Conservation (phyloP, 2,888 invertebrate species). For the Clusia tigrina region DNA sequence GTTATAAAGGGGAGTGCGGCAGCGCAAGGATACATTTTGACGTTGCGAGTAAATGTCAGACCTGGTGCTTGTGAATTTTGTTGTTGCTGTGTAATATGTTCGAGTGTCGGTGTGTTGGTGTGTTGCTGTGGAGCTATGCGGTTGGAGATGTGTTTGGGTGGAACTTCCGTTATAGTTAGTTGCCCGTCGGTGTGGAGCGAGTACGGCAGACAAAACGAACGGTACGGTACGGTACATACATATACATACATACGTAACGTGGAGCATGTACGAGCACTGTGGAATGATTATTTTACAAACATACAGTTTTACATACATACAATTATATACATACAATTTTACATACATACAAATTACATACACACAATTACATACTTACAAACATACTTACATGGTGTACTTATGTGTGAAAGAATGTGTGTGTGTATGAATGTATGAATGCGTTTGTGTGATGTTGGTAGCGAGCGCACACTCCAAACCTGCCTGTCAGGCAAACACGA, state of each 20-base stretch:
- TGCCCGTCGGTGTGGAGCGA: too few relatives aligned
- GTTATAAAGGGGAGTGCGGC: slow-evolving; percentile 11
- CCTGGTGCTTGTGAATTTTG: slow-evolving; percentile 2
- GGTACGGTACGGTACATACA: too few relatives aligned
- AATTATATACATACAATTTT: too few relatives aligned
- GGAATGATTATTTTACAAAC: slow-evolving; percentile 7
- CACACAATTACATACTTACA: too few relatives aligned
- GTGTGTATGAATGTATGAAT: slow-evolving; percentile 10
- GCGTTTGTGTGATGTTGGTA: slow-evolving; percentile 12
- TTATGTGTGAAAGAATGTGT: slow-evolving; percentile 3
- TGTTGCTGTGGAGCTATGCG: background rate
- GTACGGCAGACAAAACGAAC: background rate
- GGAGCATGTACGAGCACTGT: background rate
- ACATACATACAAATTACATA: too few relatives aligned
- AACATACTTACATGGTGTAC: too few relatives aligned
- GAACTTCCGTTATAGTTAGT: background rate
- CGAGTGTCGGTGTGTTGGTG: background rate
- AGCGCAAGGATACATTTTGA: slow-evolving; percentile 23
- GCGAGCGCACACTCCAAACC: too few relatives aligned
- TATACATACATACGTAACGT: background rate
- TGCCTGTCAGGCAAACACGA: too few relatives aligned
- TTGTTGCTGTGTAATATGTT: background rate
- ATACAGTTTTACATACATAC: background rate
- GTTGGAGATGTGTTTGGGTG: slow-evolving; percentile 6
- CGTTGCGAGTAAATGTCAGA: slow-evolving; percentile 6